A percentile compares a stretch with the other conserved stretches of the same genome.
phyloP scores from a whole-genome alignment of 1,140 invertebrate genomes.

The Drosophila mauritiana region DNA sequence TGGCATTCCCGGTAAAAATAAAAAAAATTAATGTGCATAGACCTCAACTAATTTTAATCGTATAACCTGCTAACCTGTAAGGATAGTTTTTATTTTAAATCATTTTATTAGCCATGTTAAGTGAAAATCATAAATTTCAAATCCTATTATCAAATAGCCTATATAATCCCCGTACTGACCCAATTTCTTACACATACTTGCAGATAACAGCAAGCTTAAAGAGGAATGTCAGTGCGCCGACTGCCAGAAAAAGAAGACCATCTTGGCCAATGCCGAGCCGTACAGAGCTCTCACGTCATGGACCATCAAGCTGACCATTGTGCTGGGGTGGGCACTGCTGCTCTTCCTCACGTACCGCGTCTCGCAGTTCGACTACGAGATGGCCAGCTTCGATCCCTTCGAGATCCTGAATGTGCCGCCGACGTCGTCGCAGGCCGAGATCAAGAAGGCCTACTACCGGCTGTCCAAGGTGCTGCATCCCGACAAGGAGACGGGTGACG shows the following conservation, averaged over 20 bases:
- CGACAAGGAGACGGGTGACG: slow-evolving; percentile 98
- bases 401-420: slow-evolving; percentile 96
- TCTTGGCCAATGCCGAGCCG: slow-evolving; percentile 92
- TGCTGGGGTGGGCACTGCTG: slow-evolving; percentile 95
- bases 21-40: too few relatives aligned
- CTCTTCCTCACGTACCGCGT: slow-evolving; percentile 97
- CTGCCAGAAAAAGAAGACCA: slow-evolving; percentile 93
- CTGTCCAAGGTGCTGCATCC: slow-evolving; percentile 97
- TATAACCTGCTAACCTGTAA: too few relatives aligned
- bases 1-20: slow-evolving; percentile 4
- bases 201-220: slow-evolving; percentile 90
- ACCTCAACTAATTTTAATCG: too few relatives aligned
- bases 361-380: slow-evolving; percentile 98
- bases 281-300: slow-evolving; percentile 93
- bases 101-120: too few relatives aligned
- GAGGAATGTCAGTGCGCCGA: slow-evolving; percentile 94
- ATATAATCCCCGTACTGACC: neutral
- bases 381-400: slow-evolving; percentile 99
- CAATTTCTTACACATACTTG: neutral
- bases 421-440: slow-evolving; percentile 93
- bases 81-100: too few relatives aligned
- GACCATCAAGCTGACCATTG: slow-evolving; percentile 88
- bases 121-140: too few relatives aligned
- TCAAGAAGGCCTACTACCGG: slow-evolving; percentile 98
- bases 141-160: too few relatives aligned